Evolutionary conservation across 2,888 invertebrate genomes (phyloP), one percentile per base, ranked within the genome.

Genomic region (Chymomyza amoena): DNA sequence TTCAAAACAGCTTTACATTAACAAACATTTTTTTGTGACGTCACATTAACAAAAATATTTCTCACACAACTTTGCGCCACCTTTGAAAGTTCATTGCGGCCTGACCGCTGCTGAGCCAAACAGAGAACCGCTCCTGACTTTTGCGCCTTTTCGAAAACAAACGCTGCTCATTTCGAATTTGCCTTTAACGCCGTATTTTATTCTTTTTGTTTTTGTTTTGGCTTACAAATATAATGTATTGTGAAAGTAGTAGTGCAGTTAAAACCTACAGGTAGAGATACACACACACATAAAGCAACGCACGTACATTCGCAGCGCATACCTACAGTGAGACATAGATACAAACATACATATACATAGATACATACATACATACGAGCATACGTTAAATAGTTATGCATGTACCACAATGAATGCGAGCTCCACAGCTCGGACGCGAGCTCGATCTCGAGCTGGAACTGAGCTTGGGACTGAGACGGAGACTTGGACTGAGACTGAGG

Each of bases 221-320:
- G 69, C 67, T 75, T 69, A 75, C 80, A 76, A 32, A 77, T 54
- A 63, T 59, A 59, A 73, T 70, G 72, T 62, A 65, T 79, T 81
- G 84, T 83, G 83, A 86, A 88, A 86, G 83, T 83, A 84, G 88
- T 83, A 83, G 83, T 83, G 83, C 83, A 83, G 81, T 83, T 83
- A 70, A 70, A 62, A 75, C 71, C 72, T 88, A 88, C 88, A 88
- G 81, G 84, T 77, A 75, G 82, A 65, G 67, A 76, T 61, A 69
- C 65, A 61, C 59, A 66, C 66, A 78, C 78, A 71, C 69, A 56
- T 66, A 66, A 9, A 6, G 32, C 32, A 32, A 32, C 68, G 64
- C 73, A 73, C 80, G 70, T 74, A 79, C 72, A 69, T 72, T 72
- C 70, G 64, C 63, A 70, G 13, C 18, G n/a, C n/a, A 25, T 18